Conservation (phyloP, 2,888 invertebrate genomes). For the Lithophane semibrunnea region DNA sequence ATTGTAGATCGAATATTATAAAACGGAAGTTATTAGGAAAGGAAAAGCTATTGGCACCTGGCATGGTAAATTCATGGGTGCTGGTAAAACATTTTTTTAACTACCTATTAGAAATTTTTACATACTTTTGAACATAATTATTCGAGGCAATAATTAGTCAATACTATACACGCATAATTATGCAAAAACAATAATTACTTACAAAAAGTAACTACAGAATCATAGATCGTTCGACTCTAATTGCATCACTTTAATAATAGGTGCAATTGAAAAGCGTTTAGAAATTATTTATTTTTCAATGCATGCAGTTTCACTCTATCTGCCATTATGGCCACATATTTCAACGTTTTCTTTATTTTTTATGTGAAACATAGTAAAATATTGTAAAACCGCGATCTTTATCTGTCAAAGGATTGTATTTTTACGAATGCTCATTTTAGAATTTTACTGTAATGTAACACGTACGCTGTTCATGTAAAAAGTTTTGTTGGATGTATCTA, state of each 20-base stretch:
- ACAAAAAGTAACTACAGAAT: conserved; percentile 3
- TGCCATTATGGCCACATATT: conserved; percentile 1
- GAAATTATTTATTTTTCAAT: conserved; percentile 48
- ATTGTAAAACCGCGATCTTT: background rate
- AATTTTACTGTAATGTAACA: background rate
- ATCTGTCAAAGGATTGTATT: background rate
- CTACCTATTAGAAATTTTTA: background rate
- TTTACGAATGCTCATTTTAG: background rate
- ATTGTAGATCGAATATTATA: background rate
- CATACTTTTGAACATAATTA: too few relatives aligned
- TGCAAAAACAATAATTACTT: conserved; percentile 25
- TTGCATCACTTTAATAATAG: conserved; percentile 45
- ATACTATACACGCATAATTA: background rate
- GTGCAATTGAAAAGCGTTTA: conserved; percentile 34
- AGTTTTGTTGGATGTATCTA: background rate
- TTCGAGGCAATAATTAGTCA: background rate
- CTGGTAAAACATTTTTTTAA: background rate
- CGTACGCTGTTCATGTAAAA: background rate
- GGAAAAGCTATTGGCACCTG: background rate
- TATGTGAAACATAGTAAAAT: background rate
- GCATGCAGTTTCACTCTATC: conserved; percentile 51
- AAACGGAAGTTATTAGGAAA: background rate
- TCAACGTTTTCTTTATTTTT: background rate
- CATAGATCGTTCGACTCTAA: conserved; percentile 32
- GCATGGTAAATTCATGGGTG: background rate